These are phyloP conservation scores for Anguilla anguilla DNA, from an alignment of 2,797 vertebrate species.

Conservation along the genomic window DNA sequence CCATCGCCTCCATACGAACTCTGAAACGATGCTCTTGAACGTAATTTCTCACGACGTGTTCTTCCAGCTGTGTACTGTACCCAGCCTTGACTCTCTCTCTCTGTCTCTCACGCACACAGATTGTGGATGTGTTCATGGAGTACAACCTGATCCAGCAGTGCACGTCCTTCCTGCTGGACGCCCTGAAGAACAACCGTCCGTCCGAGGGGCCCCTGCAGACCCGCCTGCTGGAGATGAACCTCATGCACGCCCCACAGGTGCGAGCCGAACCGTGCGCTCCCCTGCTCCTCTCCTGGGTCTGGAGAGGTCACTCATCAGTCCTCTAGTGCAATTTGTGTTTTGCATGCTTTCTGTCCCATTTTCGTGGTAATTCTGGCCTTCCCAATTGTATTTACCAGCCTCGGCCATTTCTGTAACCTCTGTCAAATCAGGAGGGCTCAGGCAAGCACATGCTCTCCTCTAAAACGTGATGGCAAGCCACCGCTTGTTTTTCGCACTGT, in stretches of 20 bases:
- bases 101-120: conserved; percentile 68
- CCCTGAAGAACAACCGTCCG: conserved; percentile 97
- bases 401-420: too few species aligned
- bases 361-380: not conserved
- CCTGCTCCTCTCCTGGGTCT: not conserved
- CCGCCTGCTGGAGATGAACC: conserved; percentile 96
- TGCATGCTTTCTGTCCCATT: not conserved
- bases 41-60: not conserved
- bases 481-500: not conserved
- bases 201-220: conserved; percentile 96
- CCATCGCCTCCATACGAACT: too few species aligned
- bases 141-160: conserved; percentile 99
- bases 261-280: not conserved
- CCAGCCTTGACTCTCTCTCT: not conserved
- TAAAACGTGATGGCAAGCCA: not conserved
- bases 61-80: not conserved
- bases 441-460: not conserved
- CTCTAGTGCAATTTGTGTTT: not conserved
- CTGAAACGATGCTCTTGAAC: not conserved
- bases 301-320: not conserved
- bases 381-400: not conserved
- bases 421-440: not conserved
- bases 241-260: conserved; percentile 98
- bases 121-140: conserved; percentile 99
- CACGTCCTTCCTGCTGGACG: conserved; percentile 95